A percentile compares a stretch with the other conserved stretches of the same genome.
phyloP scores from a whole-genome alignment of 1,140 invertebrate genomes.

The Cataglyphis hispanica region DNA sequence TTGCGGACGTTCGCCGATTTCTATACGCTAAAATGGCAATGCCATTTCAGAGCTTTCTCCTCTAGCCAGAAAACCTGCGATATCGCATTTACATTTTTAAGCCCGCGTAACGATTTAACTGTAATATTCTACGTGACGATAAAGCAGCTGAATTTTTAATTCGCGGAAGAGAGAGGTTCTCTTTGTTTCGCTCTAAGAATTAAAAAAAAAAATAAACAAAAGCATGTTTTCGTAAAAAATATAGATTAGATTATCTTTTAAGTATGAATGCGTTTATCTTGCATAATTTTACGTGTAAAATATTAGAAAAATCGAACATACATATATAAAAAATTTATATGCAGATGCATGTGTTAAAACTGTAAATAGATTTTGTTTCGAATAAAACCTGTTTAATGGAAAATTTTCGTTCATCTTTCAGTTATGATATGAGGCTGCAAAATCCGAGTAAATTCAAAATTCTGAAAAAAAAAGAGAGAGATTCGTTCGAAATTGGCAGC shows the following conservation, averaged over 20 bases:
- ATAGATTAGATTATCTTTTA: slow-evolving; percentile 16
- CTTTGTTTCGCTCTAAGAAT: neutral
- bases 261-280: slow-evolving; percentile 16
- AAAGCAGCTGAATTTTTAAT: slow-evolving; percentile 15
- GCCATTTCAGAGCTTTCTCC: slow-evolving; percentile 7
- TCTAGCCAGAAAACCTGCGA: neutral
- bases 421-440: no score
- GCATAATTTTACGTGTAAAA: no score
- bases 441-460: neutral
- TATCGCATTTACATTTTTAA: neutral
- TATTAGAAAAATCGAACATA: no score
- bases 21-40: neutral
- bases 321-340: no score
- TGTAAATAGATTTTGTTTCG: no score
- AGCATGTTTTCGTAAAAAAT: slow-evolving; percentile 25
- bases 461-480: neutral
- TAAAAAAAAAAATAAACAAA: neutral
- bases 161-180: neutral
- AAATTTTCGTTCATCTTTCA: neutral
- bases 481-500: neutral
- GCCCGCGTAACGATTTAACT: slow-evolving; percentile 25
- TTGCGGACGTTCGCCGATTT: slow-evolving; percentile 11
- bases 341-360: no score
- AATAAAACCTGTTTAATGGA: no score
- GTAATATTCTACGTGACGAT: slow-evolving; percentile 4